Percentiles rank a stretch among this genome's conserved stretches.
Conservation (phyloP, 2,113 vertebrate species). For the Parotia lawesii region DNA sequence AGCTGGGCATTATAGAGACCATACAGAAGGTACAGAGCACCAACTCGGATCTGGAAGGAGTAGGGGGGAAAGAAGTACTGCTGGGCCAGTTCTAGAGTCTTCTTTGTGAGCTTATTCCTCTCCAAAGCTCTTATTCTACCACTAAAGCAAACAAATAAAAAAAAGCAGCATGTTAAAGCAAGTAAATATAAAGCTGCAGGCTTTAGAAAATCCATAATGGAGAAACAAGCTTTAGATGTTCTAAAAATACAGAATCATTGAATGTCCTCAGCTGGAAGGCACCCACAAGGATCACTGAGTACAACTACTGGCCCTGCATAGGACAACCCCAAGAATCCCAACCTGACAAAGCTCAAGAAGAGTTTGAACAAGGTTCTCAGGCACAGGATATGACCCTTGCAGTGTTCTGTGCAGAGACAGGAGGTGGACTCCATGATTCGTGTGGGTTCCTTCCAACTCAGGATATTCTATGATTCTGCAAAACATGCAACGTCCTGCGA, state of each 20-base stretch:
- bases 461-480: too few species aligned
- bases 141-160: slow-evolving; percentile 63
- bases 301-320: background rate
- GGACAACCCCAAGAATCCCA: background rate
- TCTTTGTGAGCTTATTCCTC: slow-evolving; percentile 77
- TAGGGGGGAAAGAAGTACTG: slow-evolving; percentile 85
- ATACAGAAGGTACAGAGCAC: slow-evolving; percentile 89
- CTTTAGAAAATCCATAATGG: background rate
- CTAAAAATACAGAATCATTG: background rate
- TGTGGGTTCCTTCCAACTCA: too few species aligned
- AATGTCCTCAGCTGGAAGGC: background rate
- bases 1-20: slow-evolving; percentile 82
- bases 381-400: too few species aligned
- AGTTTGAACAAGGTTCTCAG: background rate
- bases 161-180: background rate
- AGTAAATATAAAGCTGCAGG: background rate
- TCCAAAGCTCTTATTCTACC: slow-evolving; percentile 74
- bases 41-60: slow-evolving; percentile 92
- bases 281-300: background rate
- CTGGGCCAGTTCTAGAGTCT: slow-evolving; percentile 75
- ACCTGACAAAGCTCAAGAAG: background rate
- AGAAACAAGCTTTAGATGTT: background rate
- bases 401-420: too few species aligned
- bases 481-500: accelerated
- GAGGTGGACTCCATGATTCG: accelerated